A percentile compares a stretch with the other conserved stretches of the same genome.
Evolutionary conservation across 2,888 invertebrate species (phyloP).

Genomic region (Athalia cordata): DNA sequence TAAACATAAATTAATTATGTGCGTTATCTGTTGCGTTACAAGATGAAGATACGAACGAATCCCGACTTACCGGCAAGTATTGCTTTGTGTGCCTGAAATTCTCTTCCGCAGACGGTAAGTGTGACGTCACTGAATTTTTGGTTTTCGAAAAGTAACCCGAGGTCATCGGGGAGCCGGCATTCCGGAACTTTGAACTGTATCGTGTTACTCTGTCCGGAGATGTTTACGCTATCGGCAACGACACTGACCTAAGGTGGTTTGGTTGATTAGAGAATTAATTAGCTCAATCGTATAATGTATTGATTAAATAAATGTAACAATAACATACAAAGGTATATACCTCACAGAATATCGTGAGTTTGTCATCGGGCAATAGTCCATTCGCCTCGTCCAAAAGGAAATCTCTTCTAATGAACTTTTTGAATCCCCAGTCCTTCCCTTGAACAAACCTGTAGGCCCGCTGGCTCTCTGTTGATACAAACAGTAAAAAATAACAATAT

Average conservation of each 20-base stretch:
- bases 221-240: constrained; percentile 99
- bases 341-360: constrained; percentile 99
- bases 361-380: constrained; percentile 98
- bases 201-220: constrained; percentile 98
- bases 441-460: constrained; percentile 99
- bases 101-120: constrained; percentile 91
- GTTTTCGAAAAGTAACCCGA: constrained; percentile 96
- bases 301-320: constrained; percentile 54
- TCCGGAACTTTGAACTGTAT: constrained; percentile 98
- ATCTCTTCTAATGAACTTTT: constrained; percentile 99
- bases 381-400: constrained; percentile 99
- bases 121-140: constrained; percentile 99
- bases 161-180: constrained; percentile 95
- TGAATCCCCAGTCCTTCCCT: constrained; percentile 99
- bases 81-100: constrained; percentile 97
- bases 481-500: not conserved
- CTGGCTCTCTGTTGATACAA: constrained; percentile 80
- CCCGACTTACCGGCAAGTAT: constrained; percentile 88
- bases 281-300: constrained; percentile 17
- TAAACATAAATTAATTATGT: constrained; percentile 47
- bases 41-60: not conserved
- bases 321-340: constrained; percentile 76
- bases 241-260: constrained; percentile 83
- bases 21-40: not conserved
- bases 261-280: constrained; percentile 49